These are phyloP conservation scores for Chirona hameri DNA, from an alignment of 2,888 invertebrate genomes.

Conservation along the genomic window DNA sequence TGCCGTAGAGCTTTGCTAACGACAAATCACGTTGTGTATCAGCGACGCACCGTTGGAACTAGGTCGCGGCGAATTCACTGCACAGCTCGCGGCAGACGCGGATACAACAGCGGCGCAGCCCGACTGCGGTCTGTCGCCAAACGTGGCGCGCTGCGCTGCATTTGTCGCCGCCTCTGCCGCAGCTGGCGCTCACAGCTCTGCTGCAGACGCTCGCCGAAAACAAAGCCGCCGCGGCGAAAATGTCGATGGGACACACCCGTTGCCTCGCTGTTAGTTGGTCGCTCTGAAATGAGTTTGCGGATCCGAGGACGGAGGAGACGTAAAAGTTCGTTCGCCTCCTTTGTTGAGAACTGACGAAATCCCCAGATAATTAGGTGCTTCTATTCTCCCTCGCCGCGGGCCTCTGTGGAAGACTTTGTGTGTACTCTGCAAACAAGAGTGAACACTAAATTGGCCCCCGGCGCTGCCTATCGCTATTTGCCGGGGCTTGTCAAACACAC, in stretches of 20 bases:
- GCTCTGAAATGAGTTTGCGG: not conserved
- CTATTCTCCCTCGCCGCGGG: not conserved
- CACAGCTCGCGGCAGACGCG: no score
- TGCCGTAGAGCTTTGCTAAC: not conserved
- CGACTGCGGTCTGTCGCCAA: no score
- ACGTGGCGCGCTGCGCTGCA: not conserved
- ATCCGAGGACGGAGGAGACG: not conserved
- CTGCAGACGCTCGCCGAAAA: not conserved
- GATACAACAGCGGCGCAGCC: no score
- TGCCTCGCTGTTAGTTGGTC: not conserved
- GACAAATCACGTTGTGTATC: not conserved
- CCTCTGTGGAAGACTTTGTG: not conserved
- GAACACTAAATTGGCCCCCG: conserved; percentile 4
- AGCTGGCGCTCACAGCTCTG: not conserved
- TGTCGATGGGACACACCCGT: not conserved
- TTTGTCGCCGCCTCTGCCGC: not conserved
- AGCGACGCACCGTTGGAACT: not conserved
- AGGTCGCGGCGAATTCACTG: not conserved
- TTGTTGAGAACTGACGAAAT: conserved; percentile 11
- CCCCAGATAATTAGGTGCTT: conserved; percentile 23
- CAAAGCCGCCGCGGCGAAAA: not conserved
- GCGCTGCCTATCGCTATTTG: conserved; percentile 5
- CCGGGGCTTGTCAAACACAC: conserved; percentile 7
- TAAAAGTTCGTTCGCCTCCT: not conserved
- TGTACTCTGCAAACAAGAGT: not conserved